Evolutionary conservation across 2,113 vertebrate genomes (phyloP).

Genomic region (Fulmarus glacialis): DNA sequence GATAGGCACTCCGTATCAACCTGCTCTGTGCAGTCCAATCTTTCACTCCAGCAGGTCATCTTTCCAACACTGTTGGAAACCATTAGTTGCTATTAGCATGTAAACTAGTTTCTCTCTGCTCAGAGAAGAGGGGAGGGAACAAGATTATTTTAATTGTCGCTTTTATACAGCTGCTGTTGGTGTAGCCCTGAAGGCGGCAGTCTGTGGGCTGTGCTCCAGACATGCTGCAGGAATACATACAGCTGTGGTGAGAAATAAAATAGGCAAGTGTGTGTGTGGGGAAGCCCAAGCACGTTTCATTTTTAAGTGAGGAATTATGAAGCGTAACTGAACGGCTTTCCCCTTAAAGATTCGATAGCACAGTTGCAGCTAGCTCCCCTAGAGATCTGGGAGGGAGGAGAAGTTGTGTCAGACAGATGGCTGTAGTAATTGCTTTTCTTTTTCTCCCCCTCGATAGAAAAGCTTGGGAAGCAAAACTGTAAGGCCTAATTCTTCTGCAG

Average conservation of each 20-base stretch:
- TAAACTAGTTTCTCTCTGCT: background rate
- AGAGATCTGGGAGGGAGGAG: background rate
- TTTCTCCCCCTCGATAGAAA: background rate
- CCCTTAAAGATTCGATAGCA: background rate
- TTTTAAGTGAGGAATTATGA: background rate
- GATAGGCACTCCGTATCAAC: background rate
- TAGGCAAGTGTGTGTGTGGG: background rate
- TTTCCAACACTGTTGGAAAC: background rate
- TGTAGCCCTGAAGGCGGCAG: background rate
- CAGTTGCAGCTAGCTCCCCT: background rate
- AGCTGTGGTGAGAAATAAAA: background rate
- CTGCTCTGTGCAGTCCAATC: background rate
- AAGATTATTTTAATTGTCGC: background rate
- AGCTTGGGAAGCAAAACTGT: background rate
- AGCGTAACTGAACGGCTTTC: background rate
- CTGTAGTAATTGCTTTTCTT: background rate
- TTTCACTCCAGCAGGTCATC: background rate
- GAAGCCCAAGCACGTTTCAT: background rate
- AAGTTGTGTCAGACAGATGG: slow-evolving; percentile 5
- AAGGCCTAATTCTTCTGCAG: background rate
- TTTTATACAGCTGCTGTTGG: background rate
- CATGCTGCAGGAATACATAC: background rate
- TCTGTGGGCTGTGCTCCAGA: background rate
- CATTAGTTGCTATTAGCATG: background rate
- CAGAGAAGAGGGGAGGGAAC: background rate